Percentiles rank a stretch among this genome's conserved stretches.
These are phyloP conservation scores for Eulemur mongoz DNA, from an alignment of 2,797 vertebrate genomes.

Conservation along the genomic window DNA sequence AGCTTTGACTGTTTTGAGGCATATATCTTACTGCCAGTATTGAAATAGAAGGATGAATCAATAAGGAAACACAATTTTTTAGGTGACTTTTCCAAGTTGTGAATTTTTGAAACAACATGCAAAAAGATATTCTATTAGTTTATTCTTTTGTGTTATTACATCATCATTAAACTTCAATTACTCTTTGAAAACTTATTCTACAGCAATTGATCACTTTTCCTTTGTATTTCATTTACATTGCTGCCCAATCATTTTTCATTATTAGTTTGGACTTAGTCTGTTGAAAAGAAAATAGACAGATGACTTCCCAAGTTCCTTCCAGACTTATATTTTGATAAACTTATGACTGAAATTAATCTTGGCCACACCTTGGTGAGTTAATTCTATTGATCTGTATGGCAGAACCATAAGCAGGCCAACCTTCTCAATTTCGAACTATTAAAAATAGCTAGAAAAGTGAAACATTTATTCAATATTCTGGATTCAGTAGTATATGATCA, in stretches of 20 bases:
- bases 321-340: background rate
- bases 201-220: background rate
- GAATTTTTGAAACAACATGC: background rate
- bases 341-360: background rate
- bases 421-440: constrained; percentile 5
- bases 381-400: background rate
- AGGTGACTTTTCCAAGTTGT: background rate
- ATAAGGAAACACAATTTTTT: constrained; percentile 17
- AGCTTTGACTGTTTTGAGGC: background rate
- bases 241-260: background rate
- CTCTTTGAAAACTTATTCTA: background rate
- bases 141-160: background rate
- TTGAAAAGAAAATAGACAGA: background rate
- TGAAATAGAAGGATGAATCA: background rate
- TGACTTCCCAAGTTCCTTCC: background rate
- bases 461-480: background rate
- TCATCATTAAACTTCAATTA: background rate
- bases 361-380: background rate
- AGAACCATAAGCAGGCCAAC: background rate
- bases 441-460: background rate
- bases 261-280: background rate
- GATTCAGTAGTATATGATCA: background rate
- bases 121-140: background rate
- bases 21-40: background rate
- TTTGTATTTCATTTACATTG: constrained; percentile 8